These are phyloP conservation scores for Melikaiella ostensackeni DNA, from an alignment of 2,888 invertebrate genomes.

Conservation along the genomic window DNA sequence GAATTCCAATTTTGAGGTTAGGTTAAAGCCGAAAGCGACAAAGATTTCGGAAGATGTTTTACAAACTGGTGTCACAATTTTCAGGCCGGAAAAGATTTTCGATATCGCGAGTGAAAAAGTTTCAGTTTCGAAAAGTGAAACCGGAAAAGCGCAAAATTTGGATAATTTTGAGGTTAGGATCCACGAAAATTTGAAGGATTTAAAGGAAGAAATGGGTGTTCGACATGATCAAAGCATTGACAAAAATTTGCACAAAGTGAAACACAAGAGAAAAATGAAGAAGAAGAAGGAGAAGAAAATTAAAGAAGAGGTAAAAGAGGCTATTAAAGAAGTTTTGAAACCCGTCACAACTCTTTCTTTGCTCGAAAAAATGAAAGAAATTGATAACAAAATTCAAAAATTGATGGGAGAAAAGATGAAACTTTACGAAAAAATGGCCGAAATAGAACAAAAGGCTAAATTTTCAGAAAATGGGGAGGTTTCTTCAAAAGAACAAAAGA, in stretches of 20 bases:
- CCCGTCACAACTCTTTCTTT: slow-evolving; percentile 70
- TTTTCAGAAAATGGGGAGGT: neutral
- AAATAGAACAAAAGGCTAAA: neutral
- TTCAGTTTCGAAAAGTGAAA: neutral
- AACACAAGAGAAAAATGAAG: slow-evolving; percentile 58
- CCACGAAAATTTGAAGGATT: neutral
- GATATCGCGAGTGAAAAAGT: neutral
- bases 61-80: neutral
- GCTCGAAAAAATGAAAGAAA: slow-evolving; percentile 81
- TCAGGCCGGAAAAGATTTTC: neutral
- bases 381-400: slow-evolving; percentile 81
- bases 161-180: slow-evolving; percentile 33
- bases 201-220: slow-evolving; percentile 4
- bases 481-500: neutral
- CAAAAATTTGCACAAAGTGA: slow-evolving; percentile 57
- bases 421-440: slow-evolving; percentile 78
- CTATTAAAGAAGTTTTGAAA: slow-evolving; percentile 49
- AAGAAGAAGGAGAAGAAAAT: slow-evolving; percentile 53
- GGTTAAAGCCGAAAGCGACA: neutral
- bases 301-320: slow-evolving; percentile 56
- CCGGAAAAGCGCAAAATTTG: neutral
- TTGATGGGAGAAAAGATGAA: slow-evolving; percentile 81
- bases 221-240: slow-evolving; percentile 26
- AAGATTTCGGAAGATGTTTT: slow-evolving; percentile 18
- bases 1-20: neutral